Conservation (phyloP, 2,113 vertebrate species). For the Passer domesticus region DNA sequence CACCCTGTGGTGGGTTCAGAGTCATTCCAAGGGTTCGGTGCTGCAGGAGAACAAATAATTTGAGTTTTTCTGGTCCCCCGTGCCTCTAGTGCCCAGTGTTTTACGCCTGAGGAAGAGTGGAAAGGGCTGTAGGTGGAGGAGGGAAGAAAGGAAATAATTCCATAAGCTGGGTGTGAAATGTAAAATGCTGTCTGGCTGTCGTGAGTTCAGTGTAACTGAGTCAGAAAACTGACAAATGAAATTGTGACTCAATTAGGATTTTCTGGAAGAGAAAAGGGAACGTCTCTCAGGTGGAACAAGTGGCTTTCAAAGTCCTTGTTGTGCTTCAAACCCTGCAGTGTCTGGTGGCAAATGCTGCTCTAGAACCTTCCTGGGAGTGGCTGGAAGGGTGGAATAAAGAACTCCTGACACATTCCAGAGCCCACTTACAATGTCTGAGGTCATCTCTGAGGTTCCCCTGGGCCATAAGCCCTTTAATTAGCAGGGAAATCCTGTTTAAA, state of each 20-base stretch:
- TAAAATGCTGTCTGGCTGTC: not conserved
- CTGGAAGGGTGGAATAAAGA: not conserved
- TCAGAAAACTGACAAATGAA: not conserved
- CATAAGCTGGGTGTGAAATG: not conserved
- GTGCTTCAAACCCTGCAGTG: not conserved
- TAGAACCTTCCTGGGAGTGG: not conserved
- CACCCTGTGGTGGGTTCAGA: not conserved
- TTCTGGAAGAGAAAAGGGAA: not conserved
- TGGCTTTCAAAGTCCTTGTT: not conserved
- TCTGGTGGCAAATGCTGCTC: not conserved
- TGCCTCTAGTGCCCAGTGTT: not conserved
- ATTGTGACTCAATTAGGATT: not conserved
- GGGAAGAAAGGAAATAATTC: not conserved
- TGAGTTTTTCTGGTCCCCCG: not conserved
- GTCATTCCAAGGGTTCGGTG: not conserved
- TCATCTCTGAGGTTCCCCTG: not conserved
- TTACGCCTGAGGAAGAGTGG: not conserved
- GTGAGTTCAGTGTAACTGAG: not conserved
- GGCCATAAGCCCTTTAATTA: not conserved
- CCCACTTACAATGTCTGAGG: not conserved
- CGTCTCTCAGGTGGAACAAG: not conserved
- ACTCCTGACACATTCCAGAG: not conserved
- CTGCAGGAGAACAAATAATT: not conserved
- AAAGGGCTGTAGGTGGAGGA: not conserved
- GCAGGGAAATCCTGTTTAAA: slow-evolving; percentile 4